Percentiles rank a stretch among this genome's conserved stretches.
These are phyloP conservation scores for Amphimallon solstitiale DNA, from an alignment of 2,888 invertebrate species.

Conservation along the genomic window DNA sequence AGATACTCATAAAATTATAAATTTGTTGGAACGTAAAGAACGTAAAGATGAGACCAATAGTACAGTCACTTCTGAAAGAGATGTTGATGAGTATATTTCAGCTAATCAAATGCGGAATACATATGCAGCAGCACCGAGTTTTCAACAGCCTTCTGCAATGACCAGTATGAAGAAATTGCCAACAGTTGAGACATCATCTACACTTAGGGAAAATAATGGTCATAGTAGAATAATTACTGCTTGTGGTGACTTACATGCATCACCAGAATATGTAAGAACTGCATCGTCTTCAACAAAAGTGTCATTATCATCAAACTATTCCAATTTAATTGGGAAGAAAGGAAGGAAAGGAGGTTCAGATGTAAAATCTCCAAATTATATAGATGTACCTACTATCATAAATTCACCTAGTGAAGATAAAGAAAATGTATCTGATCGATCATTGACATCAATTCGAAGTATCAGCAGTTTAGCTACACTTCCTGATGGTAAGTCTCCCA, in stretches of 20 bases:
- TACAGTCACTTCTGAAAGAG: conserved; percentile 8
- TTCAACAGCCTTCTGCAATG: not conserved
- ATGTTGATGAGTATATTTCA: conserved; percentile 25
- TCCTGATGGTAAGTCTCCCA: conserved; percentile 62
- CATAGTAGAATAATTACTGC: too few species aligned
- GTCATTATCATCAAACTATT: not conserved
- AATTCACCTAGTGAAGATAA: conserved; percentile 32
- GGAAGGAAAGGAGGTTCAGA: not conserved
- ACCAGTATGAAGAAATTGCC: not conserved
- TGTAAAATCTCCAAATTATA: not conserved
- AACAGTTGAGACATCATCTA: not conserved
- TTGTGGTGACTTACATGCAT: too few species aligned
- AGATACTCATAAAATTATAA: conserved; percentile 37
- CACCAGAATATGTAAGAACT: too few species aligned
- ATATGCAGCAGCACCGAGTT: not conserved
- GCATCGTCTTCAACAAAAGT: not conserved
- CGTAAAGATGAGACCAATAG: not conserved
- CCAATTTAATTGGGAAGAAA: not conserved
- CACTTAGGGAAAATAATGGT: not conserved
- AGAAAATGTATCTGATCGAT: conserved; percentile 36
- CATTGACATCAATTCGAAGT: conserved; percentile 49
- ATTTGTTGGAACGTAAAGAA: conserved; percentile 35
- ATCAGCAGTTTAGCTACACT: conserved; percentile 56
- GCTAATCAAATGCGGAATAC: not conserved
- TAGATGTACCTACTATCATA: not conserved